These are phyloP conservation scores for Carcharodon carcharias DNA, from an alignment of 2,797 vertebrate species.

Conservation along the genomic window DNA sequence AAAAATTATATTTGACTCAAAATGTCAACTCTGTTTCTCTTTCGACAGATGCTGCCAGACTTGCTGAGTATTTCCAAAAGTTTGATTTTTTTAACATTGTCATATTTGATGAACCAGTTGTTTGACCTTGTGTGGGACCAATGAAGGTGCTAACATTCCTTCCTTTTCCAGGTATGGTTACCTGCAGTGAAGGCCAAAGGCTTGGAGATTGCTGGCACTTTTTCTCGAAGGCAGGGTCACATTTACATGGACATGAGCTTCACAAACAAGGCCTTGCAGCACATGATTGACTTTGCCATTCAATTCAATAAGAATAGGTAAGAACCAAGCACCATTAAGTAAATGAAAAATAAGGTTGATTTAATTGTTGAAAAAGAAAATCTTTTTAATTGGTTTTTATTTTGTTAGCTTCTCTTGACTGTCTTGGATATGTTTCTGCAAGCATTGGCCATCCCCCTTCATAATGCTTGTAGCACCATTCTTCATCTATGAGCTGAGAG, in stretches of 20 bases:
- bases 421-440: neutral
- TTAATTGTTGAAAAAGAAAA: neutral
- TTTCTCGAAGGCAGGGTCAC: constrained; percentile 89
- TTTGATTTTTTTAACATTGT: too few species aligned
- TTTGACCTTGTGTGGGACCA: neutral
- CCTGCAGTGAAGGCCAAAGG: constrained; percentile 96
- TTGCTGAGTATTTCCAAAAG: too few species aligned
- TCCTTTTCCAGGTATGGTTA: constrained; percentile 77
- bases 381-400: too few species aligned
- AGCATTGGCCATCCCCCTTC: neutral
- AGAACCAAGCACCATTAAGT: constrained; percentile 39
- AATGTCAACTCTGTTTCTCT: too few species aligned
- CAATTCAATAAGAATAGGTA: constrained; percentile 99
- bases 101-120: neutral
- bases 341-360: neutral
- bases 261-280: constrained; percentile 94
- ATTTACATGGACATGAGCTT: constrained; percentile 99
- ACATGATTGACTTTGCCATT: constrained; percentile 96
- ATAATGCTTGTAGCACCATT: neutral
- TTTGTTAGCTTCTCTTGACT: neutral
- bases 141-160: neutral
- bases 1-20: too few species aligned
- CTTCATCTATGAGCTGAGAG: neutral
- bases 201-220: constrained; percentile 88
- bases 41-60: too few species aligned